phyloP scores from a whole-genome alignment of 2,113 vertebrate genomes.

The Phalacrocorax brasilianus region DNA sequence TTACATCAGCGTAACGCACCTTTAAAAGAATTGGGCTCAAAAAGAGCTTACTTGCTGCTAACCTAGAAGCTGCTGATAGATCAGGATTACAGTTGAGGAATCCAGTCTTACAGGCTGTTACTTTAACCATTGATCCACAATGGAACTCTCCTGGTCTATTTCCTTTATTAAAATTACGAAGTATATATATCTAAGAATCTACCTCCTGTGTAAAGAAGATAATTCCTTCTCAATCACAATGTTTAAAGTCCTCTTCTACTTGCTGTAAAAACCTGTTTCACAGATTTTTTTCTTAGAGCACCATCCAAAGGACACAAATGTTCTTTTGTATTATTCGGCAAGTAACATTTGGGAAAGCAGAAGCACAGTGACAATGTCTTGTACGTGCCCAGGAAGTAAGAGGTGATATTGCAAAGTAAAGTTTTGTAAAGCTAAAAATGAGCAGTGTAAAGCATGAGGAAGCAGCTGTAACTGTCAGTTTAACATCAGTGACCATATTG shows the following conservation, averaged over 20 bases:
- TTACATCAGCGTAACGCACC: background rate
- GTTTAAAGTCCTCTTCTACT: background rate
- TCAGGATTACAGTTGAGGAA: background rate
- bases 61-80: background rate
- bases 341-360: conserved; percentile 1
- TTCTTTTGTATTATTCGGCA: background rate
- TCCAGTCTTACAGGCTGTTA: background rate
- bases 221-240: background rate
- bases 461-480: background rate
- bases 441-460: background rate
- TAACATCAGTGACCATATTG: background rate
- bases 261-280: background rate
- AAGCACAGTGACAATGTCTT: background rate
- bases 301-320: background rate
- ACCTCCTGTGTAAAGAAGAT: background rate
- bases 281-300: background rate
- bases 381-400: background rate
- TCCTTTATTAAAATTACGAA: background rate
- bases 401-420: background rate
- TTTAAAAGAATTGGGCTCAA: background rate
- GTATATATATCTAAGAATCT: background rate
- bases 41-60: background rate
- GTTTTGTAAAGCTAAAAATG: background rate
- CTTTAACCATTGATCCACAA: background rate
- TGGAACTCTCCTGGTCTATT: background rate